A percentile compares a stretch with the other conserved stretches of the same genome.
Evolutionary conservation across 2,113 vertebrate genomes (phyloP).

Genomic region (Etheostoma spectabile): DNA sequence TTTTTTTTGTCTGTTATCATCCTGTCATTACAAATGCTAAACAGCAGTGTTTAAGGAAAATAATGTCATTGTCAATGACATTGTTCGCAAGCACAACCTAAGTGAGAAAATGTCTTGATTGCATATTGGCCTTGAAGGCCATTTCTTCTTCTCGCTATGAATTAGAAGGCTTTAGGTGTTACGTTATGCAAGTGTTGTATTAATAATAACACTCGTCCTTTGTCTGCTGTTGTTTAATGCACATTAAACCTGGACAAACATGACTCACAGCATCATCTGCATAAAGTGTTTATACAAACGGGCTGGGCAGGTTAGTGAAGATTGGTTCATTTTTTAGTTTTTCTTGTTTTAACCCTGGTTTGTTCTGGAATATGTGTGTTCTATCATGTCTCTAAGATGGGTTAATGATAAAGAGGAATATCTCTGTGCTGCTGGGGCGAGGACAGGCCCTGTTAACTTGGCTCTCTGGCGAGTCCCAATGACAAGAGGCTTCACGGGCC

Average conservation of each 20-base stretch:
- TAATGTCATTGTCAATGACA: not conserved
- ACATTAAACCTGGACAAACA: not conserved
- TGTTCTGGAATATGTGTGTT: constrained; percentile 21
- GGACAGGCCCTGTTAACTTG: constrained; percentile 82
- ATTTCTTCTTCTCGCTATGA: not conserved
- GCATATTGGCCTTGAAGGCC: not conserved
- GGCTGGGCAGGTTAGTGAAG: constrained; percentile 11
- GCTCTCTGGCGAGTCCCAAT: constrained; percentile 77
- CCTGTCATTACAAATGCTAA: not conserved
- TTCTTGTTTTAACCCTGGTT: constrained; percentile 8
- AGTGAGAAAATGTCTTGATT: not conserved
- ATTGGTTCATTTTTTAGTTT: not conserved
- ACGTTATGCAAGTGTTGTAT: not conserved
- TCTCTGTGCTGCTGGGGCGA: constrained; percentile 59
- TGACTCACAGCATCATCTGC: constrained; percentile 3
- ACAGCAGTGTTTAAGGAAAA: not conserved
- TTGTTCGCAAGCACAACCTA: not conserved
- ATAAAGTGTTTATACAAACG: constrained; percentile 6
- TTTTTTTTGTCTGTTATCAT: not conserved
- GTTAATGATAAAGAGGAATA: constrained; percentile 77
- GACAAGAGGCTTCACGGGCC: constrained; percentile 82
- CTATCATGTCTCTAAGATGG: constrained; percentile 46
- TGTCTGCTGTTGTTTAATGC: not conserved
- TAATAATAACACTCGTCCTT: not conserved
- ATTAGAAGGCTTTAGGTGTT: not conserved